Base-by-base conservation (phyloP, 2,888 invertebrate genomes). In the Perithous albicinctus region DNA sequence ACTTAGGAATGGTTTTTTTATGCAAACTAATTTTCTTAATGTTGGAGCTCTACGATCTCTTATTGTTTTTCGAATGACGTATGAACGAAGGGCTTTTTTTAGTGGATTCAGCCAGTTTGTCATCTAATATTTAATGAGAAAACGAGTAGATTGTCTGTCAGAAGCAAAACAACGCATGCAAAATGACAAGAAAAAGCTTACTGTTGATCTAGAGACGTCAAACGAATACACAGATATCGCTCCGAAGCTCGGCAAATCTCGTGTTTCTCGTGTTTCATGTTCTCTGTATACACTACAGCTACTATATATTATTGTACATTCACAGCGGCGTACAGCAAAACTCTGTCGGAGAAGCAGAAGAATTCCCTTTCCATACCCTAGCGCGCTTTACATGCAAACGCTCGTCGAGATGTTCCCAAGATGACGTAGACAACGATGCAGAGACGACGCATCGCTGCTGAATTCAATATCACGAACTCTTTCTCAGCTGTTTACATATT, bases 401-500 rank as follows among this genome's bases (percentile, higher is more conserved):
- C 51, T 43, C 67, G 61, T 67, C 54, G 67, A 20, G 8, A 61
- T 18, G 32, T 61, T 54, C 35, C 35, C 43, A 20, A 61, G 29
- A 80, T 51, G 46, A 63, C 56, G 64, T 75, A 67, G 73, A 72
- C 72, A 38, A 66, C 64, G 51, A 51, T 18, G 48, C 23, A 23
- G 51, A 67, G 35, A 35, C 51, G 23, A 43, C 69, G 54, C 64
- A 51, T 15, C 46, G 18, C 54, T 10, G 38, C 32, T 67, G 41
- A 61, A 77, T 73, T 77, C 77, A 63, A 77, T 81, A 73, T 61
- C 63, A 73, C 73, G 73, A n/a, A 63, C 81, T 73, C 72, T 61
- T 77, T 77, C 77, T 77, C 72, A 23, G 77, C 63, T 81, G 73
- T 74, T 81, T 77, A 63, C 81, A 81, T 81, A 81, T 81, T 81